Evolutionary conservation across 1,140 invertebrate genomes (phyloP), one percentile per base, ranked within the genome.

Genomic region (Polyergus mexicanus): DNA sequence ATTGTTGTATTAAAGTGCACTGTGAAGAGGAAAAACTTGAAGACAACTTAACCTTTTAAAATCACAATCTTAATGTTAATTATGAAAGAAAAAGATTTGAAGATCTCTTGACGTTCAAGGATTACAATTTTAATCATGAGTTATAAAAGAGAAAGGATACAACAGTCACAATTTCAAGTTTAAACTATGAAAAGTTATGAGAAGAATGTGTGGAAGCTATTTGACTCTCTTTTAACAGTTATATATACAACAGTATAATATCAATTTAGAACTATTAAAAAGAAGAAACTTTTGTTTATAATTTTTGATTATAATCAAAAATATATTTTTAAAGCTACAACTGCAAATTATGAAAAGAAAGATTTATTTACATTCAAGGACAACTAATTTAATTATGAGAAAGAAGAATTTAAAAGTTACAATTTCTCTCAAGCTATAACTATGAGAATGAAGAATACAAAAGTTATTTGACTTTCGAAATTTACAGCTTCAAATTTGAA

Each of bases 31-130:
- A 80, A 38, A 47, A 44, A 28, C 6, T 22, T 41, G 25, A 32
- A 62, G 6, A 25, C 13, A n/a, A 4, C 8, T 32, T 51, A 16
- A 65, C 44, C 10, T 76, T 62, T 10, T 4, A 19, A 35, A 63
- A 35, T 28, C 38, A 62, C 16, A 44, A 44, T 44, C 47, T 77
- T 3, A 44, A 78, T 25, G 68, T 16, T 16, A 35, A 25, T 8
- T 78, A 54, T n/a, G n/a, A 66, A 22, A 51, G 22, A 47, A 11
- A 78, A 51, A 2, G 11, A 65, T 65, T 32, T 16, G 13, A 78
- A 25, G 22, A 13, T 41, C 3, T 41, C 4, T 60, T 25, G 10
- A 51, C 8, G 3, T 72, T 47, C 19, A 25, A 71, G 16, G 28
- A 10, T 63, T 11, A 35, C 6, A 66, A 41, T 47, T 47, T 35